Percentiles rank a stretch among this genome's conserved stretches.
Conservation (phyloP, 2,888 invertebrate species). For the Andrena fulva region DNA sequence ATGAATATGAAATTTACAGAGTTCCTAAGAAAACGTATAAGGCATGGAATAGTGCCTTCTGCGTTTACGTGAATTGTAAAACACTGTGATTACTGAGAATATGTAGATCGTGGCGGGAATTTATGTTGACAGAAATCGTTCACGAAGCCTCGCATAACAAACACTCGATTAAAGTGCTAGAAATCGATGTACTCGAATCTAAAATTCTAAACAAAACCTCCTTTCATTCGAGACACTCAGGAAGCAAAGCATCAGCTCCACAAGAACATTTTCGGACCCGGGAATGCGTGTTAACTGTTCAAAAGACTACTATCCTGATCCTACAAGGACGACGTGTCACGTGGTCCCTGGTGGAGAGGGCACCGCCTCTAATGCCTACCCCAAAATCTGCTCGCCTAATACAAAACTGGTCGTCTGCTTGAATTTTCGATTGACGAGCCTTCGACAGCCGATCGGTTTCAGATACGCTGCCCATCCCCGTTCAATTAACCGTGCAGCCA, state of each 20-base stretch:
- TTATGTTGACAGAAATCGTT: background rate
- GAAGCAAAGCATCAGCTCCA: background rate
- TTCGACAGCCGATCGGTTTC: conserved; percentile 82
- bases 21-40: conserved; percentile 80
- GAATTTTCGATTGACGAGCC: conserved; percentile 84
- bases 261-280: conserved; percentile 48
- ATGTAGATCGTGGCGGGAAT: background rate
- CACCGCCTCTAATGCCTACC: conserved; percentile 70
- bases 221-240: too few relatives aligned
- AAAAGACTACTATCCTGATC: conserved; percentile 81
- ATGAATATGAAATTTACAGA: conserved; percentile 82
- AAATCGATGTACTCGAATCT: too few relatives aligned
- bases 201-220: too few relatives aligned
- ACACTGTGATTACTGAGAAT: background rate
- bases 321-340: conserved; percentile 83
- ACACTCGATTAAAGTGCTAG: too few relatives aligned
- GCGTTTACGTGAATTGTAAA: background rate
- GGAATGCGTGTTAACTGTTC: conserved; percentile 66
- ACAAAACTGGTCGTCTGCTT: conserved; percentile 83
- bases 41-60: conserved; percentile 36
- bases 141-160: too few relatives aligned
- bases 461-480: background rate
- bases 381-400: conserved; percentile 83
- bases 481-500: conserved; percentile 20
- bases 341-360: conserved; percentile 76